A percentile compares a stretch with the other conserved stretches of the same genome.
These are phyloP conservation scores for Cygnus olor DNA, from an alignment of 2,797 vertebrate genomes.

Conservation along the genomic window DNA sequence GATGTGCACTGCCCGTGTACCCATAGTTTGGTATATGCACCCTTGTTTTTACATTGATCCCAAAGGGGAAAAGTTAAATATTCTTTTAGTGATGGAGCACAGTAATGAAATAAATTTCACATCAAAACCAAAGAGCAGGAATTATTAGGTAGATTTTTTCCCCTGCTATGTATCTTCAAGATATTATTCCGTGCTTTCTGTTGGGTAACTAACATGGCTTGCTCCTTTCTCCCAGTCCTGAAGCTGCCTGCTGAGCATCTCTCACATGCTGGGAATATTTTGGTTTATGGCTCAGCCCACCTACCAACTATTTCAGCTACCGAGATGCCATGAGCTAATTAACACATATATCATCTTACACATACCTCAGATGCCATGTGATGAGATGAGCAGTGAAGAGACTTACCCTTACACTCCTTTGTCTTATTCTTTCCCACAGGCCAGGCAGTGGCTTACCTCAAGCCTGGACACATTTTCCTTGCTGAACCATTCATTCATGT, in stretches of 20 bases:
- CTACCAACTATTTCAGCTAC: conserved; percentile 50
- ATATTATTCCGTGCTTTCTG: not conserved
- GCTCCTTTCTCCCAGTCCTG: not conserved
- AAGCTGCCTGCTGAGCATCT: conserved; percentile 15
- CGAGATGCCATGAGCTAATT: conserved; percentile 32
- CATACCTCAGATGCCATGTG: not conserved
- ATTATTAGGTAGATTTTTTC: not conserved
- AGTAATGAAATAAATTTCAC: not conserved
- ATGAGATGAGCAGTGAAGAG: not conserved
- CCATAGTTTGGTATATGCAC: not conserved
- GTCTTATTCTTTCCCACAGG: not conserved
- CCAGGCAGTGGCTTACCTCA: not conserved
- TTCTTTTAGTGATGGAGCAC: not conserved
- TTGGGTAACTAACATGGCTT: not conserved
- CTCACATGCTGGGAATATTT: conserved; percentile 43
- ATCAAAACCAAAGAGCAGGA: not conserved
- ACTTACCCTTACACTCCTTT: not conserved
- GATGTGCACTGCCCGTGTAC: not conserved
- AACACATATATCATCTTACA: not conserved
- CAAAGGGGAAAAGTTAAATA: not conserved
- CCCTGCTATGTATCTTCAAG: not conserved
- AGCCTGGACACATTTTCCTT: not conserved
- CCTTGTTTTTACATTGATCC: not conserved
- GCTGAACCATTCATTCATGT: not conserved
- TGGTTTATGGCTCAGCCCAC: conserved; percentile 49